Conservation (phyloP, 2,113 vertebrate genomes). For the Talpa occidentalis region DNA sequence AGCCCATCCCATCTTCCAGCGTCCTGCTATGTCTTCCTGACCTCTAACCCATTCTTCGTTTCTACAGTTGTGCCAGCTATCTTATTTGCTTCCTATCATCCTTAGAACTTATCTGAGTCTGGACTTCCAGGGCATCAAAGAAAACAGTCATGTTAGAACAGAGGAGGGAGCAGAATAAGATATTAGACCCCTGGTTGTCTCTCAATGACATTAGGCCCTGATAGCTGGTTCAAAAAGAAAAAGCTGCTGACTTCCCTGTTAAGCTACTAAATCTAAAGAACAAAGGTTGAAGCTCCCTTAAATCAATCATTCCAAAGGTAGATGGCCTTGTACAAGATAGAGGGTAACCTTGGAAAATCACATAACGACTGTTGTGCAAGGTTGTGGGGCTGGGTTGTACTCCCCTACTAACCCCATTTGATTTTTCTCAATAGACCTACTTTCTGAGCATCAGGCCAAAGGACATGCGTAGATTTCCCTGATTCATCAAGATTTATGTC, state of each 20-base stretch:
- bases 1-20: neutral
- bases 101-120: conserved; percentile 46
- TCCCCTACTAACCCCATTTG: neutral
- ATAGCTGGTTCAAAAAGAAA: conserved; percentile 47
- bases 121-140: conserved; percentile 25
- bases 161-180: neutral
- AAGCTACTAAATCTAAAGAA: conserved; percentile 76
- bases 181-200: neutral
- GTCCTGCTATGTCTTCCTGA: neutral
- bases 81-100: conserved; percentile 53
- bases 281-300: conserved; percentile 84
- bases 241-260: conserved; percentile 64
- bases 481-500: neutral
- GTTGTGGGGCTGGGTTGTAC: conserved; percentile 52
- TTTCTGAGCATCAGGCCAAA: neutral
- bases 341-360: conserved; percentile 78
- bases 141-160: neutral
- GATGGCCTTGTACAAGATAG: conserved; percentile 79
- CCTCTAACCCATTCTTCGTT: conserved; percentile 2
- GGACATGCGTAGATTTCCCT: neutral
- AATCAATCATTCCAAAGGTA: conserved; percentile 85
- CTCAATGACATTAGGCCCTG: neutral
- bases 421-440: neutral
- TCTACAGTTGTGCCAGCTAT: conserved; percentile 12
- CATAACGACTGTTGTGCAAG: conserved; percentile 76